phyloP scores from a whole-genome alignment of 2,888 invertebrate genomes.

The Megalurothrips usitatus region DNA sequence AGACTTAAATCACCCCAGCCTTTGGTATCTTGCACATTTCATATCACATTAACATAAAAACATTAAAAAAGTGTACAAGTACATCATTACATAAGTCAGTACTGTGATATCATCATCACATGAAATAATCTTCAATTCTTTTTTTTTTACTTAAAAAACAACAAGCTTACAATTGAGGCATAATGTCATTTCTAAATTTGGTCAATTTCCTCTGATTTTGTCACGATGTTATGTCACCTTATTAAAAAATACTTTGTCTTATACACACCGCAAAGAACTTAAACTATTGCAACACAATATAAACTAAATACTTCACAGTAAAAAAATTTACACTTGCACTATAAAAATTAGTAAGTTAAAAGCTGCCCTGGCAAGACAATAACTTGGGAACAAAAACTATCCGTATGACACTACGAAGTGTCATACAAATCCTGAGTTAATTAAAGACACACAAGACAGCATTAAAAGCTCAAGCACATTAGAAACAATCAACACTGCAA shows the following conservation, averaged over 20 bases:
- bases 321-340: neutral
- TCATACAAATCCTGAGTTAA: neutral
- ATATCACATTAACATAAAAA: slow-evolving; percentile 1
- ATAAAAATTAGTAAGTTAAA: neutral
- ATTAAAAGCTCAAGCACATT: neutral
- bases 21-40: neutral
- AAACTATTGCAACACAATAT: neutral
- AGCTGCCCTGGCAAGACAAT: neutral
- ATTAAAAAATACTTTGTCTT: neutral
- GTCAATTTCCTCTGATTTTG: neutral
- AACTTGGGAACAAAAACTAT: neutral
- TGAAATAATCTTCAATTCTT: neutral
- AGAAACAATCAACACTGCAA: neutral
- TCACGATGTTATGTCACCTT: neutral
- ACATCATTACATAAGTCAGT: neutral
- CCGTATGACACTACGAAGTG: too few relatives aligned
- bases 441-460: neutral
- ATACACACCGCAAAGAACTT: neutral
- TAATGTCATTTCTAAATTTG: neutral
- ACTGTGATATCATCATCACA: neutral
- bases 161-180: neutral
- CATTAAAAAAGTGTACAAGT: neutral
- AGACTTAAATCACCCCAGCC: neutral
- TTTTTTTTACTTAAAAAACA: neutral
- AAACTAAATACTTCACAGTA: neutral